Percentiles rank a stretch among this genome's conserved stretches.
These are phyloP conservation scores for Siderastrea siderea DNA, from an alignment of 92 coral and sea anemone genomes.

Conservation along the genomic window DNA sequence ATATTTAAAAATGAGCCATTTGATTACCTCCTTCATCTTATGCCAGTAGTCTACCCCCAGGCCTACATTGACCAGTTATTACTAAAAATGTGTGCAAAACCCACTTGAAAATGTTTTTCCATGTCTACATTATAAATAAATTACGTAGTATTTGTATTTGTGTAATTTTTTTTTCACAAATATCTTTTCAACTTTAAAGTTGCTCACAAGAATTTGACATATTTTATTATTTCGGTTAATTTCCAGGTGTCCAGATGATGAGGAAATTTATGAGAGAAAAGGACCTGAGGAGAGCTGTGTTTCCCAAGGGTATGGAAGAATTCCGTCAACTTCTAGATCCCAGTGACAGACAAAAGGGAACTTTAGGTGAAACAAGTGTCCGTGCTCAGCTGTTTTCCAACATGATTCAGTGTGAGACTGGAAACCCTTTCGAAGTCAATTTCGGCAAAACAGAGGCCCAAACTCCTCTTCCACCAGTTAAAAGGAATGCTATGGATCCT, in stretches of 20 bases:
- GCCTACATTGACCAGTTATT: no score
- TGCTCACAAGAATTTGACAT: no score
- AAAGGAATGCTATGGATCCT: slow-evolving; percentile 21
- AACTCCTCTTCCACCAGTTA: slow-evolving; percentile 41
- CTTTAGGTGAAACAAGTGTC: slow-evolving; percentile 28
- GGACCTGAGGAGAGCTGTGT: slow-evolving; percentile 18
- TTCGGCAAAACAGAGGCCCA: slow-evolving; percentile 15
- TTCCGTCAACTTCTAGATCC: slow-evolving; percentile 12
- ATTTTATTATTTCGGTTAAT: not conserved
- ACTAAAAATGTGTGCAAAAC: no score
- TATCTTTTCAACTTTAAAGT: no score
- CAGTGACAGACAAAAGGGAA: slow-evolving; percentile 30
- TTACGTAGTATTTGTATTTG: no score
- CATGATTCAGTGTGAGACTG: slow-evolving; percentile 28
- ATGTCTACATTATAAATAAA: no score
- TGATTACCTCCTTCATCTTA: no score
- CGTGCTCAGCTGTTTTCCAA: not conserved
- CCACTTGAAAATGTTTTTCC: no score
- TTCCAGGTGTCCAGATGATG: slow-evolving; percentile 62
- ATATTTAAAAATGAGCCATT: no score
- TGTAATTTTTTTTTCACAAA: no score
- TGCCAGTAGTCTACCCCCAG: no score
- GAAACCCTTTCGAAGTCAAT: slow-evolving; percentile 13
- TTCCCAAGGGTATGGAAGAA: slow-evolving; percentile 43
- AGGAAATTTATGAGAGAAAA: slow-evolving; percentile 56